Base-by-base conservation (phyloP, 2,113 vertebrate genomes). In the Glareola pratincola region DNA sequence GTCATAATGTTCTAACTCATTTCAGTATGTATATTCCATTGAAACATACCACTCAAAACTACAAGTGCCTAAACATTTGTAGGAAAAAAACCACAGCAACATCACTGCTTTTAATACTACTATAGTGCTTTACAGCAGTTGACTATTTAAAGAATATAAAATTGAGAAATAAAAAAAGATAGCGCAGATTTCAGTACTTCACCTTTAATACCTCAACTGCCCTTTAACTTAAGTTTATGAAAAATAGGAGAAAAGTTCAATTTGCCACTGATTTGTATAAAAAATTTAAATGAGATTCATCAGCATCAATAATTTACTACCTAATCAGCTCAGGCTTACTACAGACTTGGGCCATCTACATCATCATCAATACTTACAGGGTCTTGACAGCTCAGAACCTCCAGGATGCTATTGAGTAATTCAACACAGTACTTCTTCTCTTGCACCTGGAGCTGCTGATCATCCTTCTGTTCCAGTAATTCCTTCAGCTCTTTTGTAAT, bases 401-500 rank as follows among this genome's bases (percentile, higher is more conserved):
- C 99, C 95, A 99, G 96, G 54, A 99, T 99, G 96, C 99, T 99
- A 71, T 99, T 98, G 80, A 99, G 99, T 45, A 99, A 97, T 91
- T 99, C 99, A 22, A 99, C 97, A 37, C 99, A 99, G 94, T 98
- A 98, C 68, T 98, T 98, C 97, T 98, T 98, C 95, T 98, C 98
- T 47, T 94, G 97, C 14, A 77, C 53, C 79, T 97, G 98, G 36
- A 97, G 94, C 26, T 97, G 98, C 82, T 85, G 24, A 6, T 98
- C 98, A 12, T 98, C 98, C 84, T 97, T 98, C 62, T 98, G 98
- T n/a, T 99, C 99, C 95, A 99, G 95, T 19, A 99, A 98, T 39
- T 97, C 98, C 62, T 98, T 98, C 95, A 99, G 95, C 91, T 99
- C 99, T 90, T 98, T 98, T 36, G 99, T 99, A 98, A 99, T 99